phyloP scores from a whole-genome alignment of 2,888 invertebrate species.

The Leptogaster cylindrica region DNA sequence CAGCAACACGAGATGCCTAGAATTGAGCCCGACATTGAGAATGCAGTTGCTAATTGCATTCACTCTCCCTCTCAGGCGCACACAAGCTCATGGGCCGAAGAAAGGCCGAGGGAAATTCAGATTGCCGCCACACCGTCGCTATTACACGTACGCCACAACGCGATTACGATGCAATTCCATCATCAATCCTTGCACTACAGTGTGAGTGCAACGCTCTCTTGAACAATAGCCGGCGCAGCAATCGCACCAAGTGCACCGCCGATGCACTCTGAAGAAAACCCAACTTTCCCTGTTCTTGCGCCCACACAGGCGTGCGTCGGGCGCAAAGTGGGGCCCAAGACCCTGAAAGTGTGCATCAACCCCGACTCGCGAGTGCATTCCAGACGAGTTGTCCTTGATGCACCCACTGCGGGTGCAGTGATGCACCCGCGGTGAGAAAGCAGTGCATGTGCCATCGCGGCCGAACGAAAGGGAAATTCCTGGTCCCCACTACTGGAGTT shows the following conservation, averaged over 20 bases:
- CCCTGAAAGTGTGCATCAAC: constrained; percentile 15
- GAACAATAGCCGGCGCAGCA: background rate
- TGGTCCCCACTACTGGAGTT: background rate
- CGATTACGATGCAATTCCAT: too few relatives aligned
- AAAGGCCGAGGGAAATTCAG: background rate
- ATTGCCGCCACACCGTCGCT: background rate
- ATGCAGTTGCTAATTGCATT: constrained; percentile 2
- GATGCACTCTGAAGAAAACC: background rate
- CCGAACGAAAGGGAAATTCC: constrained; percentile 42
- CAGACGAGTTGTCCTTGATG: constrained; percentile 1
- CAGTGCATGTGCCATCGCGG: background rate
- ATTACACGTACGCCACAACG: background rate
- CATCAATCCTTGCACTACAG: background rate
- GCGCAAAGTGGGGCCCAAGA: background rate
- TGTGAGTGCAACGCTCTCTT: background rate
- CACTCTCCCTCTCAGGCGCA: constrained; percentile 4
- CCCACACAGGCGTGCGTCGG: background rate
- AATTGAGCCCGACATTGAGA: background rate
- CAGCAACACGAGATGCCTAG: background rate
- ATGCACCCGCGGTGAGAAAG: background rate
- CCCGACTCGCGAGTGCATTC: constrained; percentile 3
- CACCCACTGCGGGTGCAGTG: constrained; percentile 6
- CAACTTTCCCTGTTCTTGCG: constrained; percentile 13
- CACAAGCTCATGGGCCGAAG: background rate
- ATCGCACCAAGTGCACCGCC: background rate